Percentiles rank a stretch among this genome's conserved stretches.
Conservation (phyloP, 1,140 invertebrate genomes). For the Trypoxylus dichotomus region DNA sequence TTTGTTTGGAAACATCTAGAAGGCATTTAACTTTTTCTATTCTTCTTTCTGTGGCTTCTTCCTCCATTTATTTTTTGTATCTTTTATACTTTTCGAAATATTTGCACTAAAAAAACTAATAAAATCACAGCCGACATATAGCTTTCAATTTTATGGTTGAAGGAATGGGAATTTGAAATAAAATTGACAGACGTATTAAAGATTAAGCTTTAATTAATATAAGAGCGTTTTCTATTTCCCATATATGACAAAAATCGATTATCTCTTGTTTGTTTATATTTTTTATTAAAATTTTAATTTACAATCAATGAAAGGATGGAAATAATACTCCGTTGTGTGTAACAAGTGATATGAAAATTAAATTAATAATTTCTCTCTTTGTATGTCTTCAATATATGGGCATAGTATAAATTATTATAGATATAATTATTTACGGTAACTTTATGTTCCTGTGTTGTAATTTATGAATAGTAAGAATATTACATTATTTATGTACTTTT, state of each 20-base stretch:
- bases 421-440: background rate
- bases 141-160: no score
- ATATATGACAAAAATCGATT: conserved; percentile 24
- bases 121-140: no score
- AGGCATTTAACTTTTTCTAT: no score
- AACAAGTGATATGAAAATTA: background rate
- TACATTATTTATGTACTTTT: background rate
- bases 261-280: background rate
- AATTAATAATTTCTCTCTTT: background rate
- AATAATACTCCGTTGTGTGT: background rate
- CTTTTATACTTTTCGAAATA: no score
- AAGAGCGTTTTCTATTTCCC: conserved; percentile 18
- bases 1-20: no score
- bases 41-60: no score
- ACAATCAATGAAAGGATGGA: background rate
- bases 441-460: background rate
- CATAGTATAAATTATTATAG: background rate
- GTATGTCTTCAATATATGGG: background rate
- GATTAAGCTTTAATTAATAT: conserved; percentile 29
- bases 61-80: no score
- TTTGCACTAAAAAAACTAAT: no score
- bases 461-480: conserved; percentile 1
- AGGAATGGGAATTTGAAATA: background rate
- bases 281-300: conserved; percentile 15
- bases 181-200: conserved; percentile 22